Percentiles rank a stretch among this genome's conserved stretches.
Evolutionary conservation across 2,888 invertebrate genomes (phyloP).

Genomic region (Charanyca ferruginea): DNA sequence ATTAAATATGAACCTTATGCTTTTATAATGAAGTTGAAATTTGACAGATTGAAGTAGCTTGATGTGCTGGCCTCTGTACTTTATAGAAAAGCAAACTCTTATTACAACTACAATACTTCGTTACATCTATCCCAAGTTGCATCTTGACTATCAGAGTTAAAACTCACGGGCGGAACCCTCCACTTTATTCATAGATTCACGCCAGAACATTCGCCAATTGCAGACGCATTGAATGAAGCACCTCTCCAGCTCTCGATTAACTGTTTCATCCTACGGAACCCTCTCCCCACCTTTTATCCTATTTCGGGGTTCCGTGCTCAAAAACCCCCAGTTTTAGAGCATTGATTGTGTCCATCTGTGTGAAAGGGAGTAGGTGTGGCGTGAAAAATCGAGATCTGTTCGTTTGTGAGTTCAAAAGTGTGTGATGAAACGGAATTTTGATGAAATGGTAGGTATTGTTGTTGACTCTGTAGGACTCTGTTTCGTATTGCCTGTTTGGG

Average conservation of each 20-base stretch:
- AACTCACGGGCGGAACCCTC: constrained; percentile 43
- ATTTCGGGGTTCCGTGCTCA: constrained; percentile 28
- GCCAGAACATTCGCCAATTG: constrained; percentile 36
- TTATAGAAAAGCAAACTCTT: not conserved
- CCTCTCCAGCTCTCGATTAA: constrained; percentile 50
- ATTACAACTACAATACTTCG: no score
- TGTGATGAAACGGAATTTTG: constrained; percentile 43
- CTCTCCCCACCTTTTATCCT: constrained; percentile 22
- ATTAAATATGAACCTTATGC: no score
- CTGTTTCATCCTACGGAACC: constrained; percentile 55
- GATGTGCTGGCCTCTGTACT: no score
- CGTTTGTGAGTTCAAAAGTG: constrained; percentile 39
- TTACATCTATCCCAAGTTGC: no score
- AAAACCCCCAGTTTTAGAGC: constrained; percentile 34
- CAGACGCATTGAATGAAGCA: constrained; percentile 47
- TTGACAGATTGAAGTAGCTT: no score
- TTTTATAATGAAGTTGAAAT: no score
- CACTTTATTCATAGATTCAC: not conserved
- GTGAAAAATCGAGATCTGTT: constrained; percentile 61
- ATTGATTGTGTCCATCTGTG: constrained; percentile 40
- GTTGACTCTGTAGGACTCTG: not conserved
- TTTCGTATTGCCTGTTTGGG: not conserved
- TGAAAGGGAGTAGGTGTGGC: constrained; percentile 34
- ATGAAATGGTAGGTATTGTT: constrained; percentile 28
- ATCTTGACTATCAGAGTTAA: no score